Conservation (phyloP, 2,113 vertebrate species). For the Calyptommatus sinebrachiatus region DNA sequence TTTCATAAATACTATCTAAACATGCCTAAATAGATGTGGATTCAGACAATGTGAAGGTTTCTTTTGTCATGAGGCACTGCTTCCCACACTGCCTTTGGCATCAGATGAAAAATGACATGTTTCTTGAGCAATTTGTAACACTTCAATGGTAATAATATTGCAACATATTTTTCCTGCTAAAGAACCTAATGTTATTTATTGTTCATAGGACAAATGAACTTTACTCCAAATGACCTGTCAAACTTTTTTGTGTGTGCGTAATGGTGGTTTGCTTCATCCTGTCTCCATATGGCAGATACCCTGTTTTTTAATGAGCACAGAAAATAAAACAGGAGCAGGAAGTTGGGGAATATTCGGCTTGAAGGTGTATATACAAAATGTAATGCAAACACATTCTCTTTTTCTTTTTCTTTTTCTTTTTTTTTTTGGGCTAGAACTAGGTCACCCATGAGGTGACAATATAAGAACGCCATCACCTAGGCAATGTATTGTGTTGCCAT, state of each 20-base stretch:
- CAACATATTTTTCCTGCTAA: neutral
- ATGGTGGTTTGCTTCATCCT: neutral
- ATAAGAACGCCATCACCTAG: constrained; percentile 52
- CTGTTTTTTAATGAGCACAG: neutral
- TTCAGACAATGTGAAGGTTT: neutral
- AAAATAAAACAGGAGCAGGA: neutral
- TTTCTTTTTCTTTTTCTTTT: neutral
- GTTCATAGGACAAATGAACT: neutral
- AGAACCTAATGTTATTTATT: neutral
- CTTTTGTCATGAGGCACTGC: neutral
- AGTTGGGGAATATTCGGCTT: constrained; percentile 18
- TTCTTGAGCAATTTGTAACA: constrained; percentile 6
- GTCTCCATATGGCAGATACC: neutral
- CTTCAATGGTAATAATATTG: neutral
- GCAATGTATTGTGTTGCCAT: constrained; percentile 65
- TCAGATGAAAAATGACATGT: neutral
- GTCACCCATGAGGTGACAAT: constrained; percentile 54
- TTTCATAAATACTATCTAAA: neutral
- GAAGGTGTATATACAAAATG: neutral
- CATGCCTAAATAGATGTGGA: neutral
- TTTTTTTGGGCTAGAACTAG: constrained; percentile 42
- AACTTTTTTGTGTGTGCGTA: neutral
- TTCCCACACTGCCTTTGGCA: neutral
- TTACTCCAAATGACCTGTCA: neutral
- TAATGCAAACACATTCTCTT: constrained; percentile 42